Evolutionary conservation across 1,140 invertebrate genomes (phyloP), one percentile per base, ranked within the genome.

Genomic region (Drosophila kurseongensis): DNA sequence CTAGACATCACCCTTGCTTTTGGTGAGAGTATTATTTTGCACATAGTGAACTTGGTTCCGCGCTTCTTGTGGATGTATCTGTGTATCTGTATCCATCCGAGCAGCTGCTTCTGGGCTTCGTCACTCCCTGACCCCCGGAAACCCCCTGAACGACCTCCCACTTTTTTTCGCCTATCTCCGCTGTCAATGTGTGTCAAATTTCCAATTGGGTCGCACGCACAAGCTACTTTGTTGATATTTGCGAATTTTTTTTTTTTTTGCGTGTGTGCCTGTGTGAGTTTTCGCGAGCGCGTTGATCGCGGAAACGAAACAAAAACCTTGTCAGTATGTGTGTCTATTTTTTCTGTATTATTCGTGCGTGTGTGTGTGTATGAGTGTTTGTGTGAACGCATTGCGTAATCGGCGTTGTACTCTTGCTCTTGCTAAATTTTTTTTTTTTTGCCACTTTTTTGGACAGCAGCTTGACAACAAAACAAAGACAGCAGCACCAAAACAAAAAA

Each of bases 301-400:
- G 85, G 80, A 90, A 89, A 89, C 80, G 85, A 89, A 90, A 84
- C 85, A 80, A 84, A 89, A 75, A 71, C 63, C 36, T 67, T 65
- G 45, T 9, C 57, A 36, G 18, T 50, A 16, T 27, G 62, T 36
- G 47, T 48, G 23, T 36, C 68, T 78, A 18, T 47, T 57, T 35
- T 59, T 80, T 35, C 41, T 62, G 45, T 60, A 14, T 62, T 12
- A 27, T 41, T 44, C 14, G 23, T 23, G 4, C 32, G 41, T 65
- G 16, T 74, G 36, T 62, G 42, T 40, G 13, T 62, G 47, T 68
- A 16, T 74, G 14, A 18, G 18, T 18, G 18, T 18, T 18, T 75
- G 13, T 74, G 36, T 38, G 76, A 91, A 91, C 88, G 86, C 88
- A 91, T 90, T 90, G 88, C 88, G 88, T 90, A 90, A 90, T 90